Evolutionary conservation across 2,888 invertebrate species (phyloP).

Genomic region (Cheilosia pagana): DNA sequence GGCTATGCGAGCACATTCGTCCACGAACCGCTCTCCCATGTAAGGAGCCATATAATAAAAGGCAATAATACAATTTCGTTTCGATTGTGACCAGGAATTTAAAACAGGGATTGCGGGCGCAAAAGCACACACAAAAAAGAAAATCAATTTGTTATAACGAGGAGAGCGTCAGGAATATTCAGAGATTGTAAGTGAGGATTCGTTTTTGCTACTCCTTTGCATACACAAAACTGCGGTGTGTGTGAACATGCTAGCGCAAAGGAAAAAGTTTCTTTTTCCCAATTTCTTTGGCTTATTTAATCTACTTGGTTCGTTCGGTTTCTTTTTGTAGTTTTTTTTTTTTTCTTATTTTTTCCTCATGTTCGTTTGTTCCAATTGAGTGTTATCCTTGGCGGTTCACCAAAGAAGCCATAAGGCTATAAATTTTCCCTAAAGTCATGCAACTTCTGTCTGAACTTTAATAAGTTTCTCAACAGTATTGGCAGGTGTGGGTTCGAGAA

Average conservation of each 20-base stretch:
- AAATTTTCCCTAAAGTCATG: slow-evolving; percentile 53
- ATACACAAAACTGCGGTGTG: slow-evolving; percentile 51
- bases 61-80: slow-evolving; percentile 68
- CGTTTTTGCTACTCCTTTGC: slow-evolving; percentile 39
- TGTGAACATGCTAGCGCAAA: slow-evolving; percentile 18
- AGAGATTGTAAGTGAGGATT: slow-evolving; percentile 34
- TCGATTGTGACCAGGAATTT: slow-evolving; percentile 70
- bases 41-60: slow-evolving; percentile 62
- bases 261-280: slow-evolving; percentile 29
- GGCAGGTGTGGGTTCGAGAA: slow-evolving; percentile 43
- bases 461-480: slow-evolving; percentile 46
- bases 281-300: slow-evolving; percentile 57
- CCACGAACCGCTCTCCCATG: slow-evolving; percentile 36
- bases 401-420: slow-evolving; percentile 40
- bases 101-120: slow-evolving; percentile 56
- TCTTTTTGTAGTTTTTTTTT: background rate
- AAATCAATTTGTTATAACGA: slow-evolving; percentile 70
- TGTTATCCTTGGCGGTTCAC: slow-evolving; percentile 54
- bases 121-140: slow-evolving; percentile 34
- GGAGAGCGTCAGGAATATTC: slow-evolving; percentile 49
- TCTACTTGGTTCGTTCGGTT: slow-evolving; percentile 33
- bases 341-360: background rate
- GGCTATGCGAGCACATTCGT: slow-evolving; percentile 63
- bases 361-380: slow-evolving; percentile 46
- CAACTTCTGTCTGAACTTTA: slow-evolving; percentile 50